A percentile compares a stretch with the other conserved stretches of the same genome.
Conservation (phyloP, 1,140 invertebrate species). For the Neodiprion virginianus region DNA sequence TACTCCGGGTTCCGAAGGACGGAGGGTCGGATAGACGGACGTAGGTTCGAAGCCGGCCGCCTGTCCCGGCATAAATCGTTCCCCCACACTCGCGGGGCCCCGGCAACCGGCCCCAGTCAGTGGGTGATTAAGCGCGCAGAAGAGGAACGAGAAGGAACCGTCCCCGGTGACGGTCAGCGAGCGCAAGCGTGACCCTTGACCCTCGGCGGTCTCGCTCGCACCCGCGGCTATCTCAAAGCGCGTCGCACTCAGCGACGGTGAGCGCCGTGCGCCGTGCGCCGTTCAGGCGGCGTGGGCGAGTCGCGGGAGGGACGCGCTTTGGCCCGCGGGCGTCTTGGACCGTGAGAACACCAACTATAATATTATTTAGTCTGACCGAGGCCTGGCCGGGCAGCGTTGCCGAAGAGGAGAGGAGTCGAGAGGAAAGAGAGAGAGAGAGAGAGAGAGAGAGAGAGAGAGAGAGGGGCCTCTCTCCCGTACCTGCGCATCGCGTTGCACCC, state of each 20-base stretch:
- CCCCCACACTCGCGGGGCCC: constrained; percentile 5
- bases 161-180: constrained; percentile 61
- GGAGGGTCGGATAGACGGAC: neutral
- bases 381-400: neutral
- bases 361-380: constrained; percentile 62
- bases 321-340: constrained; percentile 61
- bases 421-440: neutral
- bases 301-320: constrained; percentile 53
- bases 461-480: constrained; percentile 24
- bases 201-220: constrained; percentile 37
- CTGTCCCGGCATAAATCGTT: constrained; percentile 1
- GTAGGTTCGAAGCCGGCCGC: neutral
- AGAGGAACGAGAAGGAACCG: constrained; percentile 47
- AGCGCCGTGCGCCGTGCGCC: constrained; percentile 27
- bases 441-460: constrained; percentile 14
- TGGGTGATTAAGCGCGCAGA: constrained; percentile 51
- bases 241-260: constrained; percentile 37
- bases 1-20: no score
- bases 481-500: neutral
- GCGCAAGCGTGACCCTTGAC: constrained; percentile 60
- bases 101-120: constrained; percentile 33
- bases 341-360: constrained; percentile 64
- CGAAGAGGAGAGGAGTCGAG: constrained; percentile 19
- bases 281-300: constrained; percentile 52
- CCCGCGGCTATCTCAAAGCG: constrained; percentile 26